Evolutionary conservation across 2,888 invertebrate species (phyloP).

Genomic region (Abrostola tripartita): DNA sequence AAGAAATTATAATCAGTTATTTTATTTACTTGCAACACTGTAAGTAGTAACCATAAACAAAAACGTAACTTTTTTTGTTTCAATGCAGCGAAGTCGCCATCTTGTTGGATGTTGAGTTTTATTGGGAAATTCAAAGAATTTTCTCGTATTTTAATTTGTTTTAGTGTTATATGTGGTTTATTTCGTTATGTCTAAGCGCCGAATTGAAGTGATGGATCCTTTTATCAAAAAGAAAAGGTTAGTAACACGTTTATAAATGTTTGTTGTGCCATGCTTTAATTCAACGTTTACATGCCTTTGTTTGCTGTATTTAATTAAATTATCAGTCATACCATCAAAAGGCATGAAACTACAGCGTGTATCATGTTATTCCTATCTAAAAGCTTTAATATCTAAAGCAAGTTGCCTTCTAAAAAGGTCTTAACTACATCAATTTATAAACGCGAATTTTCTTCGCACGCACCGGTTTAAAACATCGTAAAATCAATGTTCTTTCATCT

Average conservation of each 20-base stretch:
- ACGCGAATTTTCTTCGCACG: neutral
- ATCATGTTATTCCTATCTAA: neutral
- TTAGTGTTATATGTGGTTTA: constrained; percentile 69
- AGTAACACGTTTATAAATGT: constrained; percentile 52
- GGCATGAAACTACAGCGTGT: neutral
- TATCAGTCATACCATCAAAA: constrained; percentile 7
- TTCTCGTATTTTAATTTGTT: constrained; percentile 57
- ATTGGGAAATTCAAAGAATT: constrained; percentile 61
- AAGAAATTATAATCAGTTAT: neutral
- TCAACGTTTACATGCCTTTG: constrained; percentile 54
- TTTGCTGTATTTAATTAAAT: constrained; percentile 39
- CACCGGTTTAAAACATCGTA: constrained; percentile 24
- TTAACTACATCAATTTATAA: neutral
- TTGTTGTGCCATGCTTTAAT: constrained; percentile 67
- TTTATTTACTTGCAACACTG: constrained; percentile 20
- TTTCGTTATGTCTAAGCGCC: constrained; percentile 92
- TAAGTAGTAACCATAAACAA: constrained; percentile 37
- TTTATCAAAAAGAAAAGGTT: constrained; percentile 93
- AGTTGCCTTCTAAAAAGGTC: neutral
- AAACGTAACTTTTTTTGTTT: constrained; percentile 38
- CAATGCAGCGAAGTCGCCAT: constrained; percentile 72
- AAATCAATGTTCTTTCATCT: too few species aligned
- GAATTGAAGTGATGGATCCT: constrained; percentile 95
- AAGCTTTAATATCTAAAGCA: neutral
- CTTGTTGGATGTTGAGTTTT: constrained; percentile 75